phyloP scores from a whole-genome alignment of 1,140 invertebrate genomes.

The Hesperophylax magnus region DNA sequence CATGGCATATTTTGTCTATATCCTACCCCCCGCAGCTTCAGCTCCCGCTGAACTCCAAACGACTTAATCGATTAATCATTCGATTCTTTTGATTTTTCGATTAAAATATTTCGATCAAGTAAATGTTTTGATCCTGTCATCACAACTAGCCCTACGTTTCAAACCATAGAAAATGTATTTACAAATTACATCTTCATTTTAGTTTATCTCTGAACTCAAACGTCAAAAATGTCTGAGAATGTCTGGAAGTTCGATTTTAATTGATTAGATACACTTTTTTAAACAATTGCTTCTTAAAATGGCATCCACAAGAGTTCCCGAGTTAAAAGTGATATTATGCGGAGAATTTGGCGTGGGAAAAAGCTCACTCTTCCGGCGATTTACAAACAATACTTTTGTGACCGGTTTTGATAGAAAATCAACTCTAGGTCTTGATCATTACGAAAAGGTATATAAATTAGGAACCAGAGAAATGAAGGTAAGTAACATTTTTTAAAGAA shows the following conservation, averaged over 20 bases:
- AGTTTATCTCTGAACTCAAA: too few species aligned
- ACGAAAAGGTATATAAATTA: constrained; percentile 83
- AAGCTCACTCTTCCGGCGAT: constrained; percentile 92
- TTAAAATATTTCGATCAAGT: too few species aligned
- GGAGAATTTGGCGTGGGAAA: constrained; percentile 97
- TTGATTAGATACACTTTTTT: not conserved
- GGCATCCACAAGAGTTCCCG: constrained; percentile 66
- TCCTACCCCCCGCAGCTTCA: too few species aligned
- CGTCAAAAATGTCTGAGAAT: too few species aligned
- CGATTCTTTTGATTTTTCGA: too few species aligned
- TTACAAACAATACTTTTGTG: constrained; percentile 90
- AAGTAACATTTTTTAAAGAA: constrained; percentile 42
- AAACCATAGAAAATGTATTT: too few species aligned
- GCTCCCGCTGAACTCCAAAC: too few species aligned
- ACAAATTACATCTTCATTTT: too few species aligned
- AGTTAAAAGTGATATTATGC: constrained; percentile 94
- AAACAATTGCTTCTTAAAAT: constrained; percentile 22
- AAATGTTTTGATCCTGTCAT: too few species aligned
- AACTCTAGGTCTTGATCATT: constrained; percentile 93
- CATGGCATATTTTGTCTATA: too few species aligned
- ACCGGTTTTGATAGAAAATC: constrained; percentile 86
- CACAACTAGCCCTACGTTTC: too few species aligned
- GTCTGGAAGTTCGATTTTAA: not conserved
- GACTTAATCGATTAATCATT: too few species aligned
- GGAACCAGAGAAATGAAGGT: constrained; percentile 85